phyloP scores from a whole-genome alignment of 1,140 invertebrate species.

The Drosophila subobscura region DNA sequence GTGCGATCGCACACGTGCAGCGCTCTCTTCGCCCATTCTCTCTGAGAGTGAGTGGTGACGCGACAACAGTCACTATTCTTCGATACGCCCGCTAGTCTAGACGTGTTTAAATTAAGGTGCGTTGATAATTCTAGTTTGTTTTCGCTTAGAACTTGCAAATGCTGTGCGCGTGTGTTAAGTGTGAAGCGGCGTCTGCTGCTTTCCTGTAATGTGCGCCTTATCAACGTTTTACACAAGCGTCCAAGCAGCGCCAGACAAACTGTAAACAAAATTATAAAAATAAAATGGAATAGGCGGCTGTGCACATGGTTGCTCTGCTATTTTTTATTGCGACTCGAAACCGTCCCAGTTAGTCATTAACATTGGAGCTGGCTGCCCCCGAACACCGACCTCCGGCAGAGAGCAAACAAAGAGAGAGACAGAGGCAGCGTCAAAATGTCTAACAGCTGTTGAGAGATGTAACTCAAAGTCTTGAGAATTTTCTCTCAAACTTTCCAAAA shows the following conservation, averaged over 20 bases:
- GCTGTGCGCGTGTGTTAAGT: conserved; percentile 55
- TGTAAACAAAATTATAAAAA: conserved; percentile 75
- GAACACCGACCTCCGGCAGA: conserved; percentile 2
- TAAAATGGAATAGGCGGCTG: conserved; percentile 48
- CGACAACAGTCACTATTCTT: conserved; percentile 42
- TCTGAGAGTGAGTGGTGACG: neutral
- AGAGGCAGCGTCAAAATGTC: conserved; percentile 28
- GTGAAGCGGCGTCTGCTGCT: conserved; percentile 31
- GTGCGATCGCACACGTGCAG: conserved; percentile 31
- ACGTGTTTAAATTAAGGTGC: conserved; percentile 69
- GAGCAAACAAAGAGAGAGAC: conserved; percentile 7
- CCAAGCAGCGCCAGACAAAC: conserved; percentile 55
- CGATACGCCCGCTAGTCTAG: conserved; percentile 71
- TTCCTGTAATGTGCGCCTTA: conserved; percentile 47
- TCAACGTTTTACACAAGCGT: conserved; percentile 46
- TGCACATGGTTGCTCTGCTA: conserved; percentile 25
- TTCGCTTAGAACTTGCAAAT: conserved; percentile 20
- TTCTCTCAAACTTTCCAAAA: conserved; percentile 10
- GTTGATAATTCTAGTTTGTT: conserved; percentile 63
- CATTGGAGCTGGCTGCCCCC: conserved; percentile 53
- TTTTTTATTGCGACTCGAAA: conserved; percentile 74
- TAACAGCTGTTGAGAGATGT: conserved; percentile 44
- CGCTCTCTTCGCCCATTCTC: conserved; percentile 28
- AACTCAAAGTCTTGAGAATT: neutral
- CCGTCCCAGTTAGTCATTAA: conserved; percentile 69